phyloP scores from a whole-genome alignment of 2,888 invertebrate genomes.

The Euplexia lucipara region DNA sequence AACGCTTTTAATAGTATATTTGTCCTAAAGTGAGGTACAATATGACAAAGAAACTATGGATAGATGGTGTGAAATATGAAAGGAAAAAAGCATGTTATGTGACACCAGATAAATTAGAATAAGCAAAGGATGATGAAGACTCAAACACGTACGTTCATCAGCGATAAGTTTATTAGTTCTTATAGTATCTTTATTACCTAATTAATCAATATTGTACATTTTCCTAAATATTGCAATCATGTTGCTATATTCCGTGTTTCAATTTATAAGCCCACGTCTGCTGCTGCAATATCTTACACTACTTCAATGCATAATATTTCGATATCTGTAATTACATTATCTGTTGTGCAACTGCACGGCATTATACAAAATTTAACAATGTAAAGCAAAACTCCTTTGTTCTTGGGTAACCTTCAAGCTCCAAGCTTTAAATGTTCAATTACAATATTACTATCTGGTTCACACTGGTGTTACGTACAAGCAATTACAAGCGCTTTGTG shows the following conservation, averaged over 20 bases:
- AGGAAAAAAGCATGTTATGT: no score
- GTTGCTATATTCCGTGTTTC: constrained; percentile 13
- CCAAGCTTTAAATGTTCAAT: constrained; percentile 71
- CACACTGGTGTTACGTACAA: constrained; percentile 68
- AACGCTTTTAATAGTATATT: constrained; percentile 1
- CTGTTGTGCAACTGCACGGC: constrained; percentile 48
- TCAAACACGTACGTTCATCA: no score
- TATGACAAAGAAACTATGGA: no score
- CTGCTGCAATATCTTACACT: constrained; percentile 30
- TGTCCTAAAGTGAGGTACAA: no score
- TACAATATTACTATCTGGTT: constrained; percentile 67
- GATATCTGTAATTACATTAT: constrained; percentile 57
- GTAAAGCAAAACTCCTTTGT: constrained; percentile 60
- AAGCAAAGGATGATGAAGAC: no score
- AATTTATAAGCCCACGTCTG: constrained; percentile 35
- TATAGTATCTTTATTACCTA: background rate
- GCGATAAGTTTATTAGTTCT: background rate
- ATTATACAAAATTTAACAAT: constrained; percentile 57
- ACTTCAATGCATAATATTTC: constrained; percentile 33
- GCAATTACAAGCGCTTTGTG: constrained; percentile 80
- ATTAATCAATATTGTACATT: background rate
- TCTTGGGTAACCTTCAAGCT: constrained; percentile 74
- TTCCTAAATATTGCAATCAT: constrained; percentile 6
- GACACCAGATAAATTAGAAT: no score
- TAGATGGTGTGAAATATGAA: no score